phyloP scores from a whole-genome alignment of 2,888 invertebrate genomes.

The Lasioglossum zephyrum region DNA sequence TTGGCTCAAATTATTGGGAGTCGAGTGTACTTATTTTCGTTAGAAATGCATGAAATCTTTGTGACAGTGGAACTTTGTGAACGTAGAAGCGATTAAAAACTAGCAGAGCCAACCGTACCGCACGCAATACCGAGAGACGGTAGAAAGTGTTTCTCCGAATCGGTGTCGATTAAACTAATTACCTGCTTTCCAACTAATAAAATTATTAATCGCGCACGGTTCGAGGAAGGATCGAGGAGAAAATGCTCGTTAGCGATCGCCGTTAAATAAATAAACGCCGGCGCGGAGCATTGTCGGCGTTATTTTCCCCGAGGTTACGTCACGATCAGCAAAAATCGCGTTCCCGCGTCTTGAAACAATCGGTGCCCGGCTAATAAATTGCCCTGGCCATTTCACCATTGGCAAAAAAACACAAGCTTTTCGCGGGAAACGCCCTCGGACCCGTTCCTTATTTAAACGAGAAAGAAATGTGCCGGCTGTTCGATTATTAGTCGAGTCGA shows the following conservation, averaged over 20 bases:
- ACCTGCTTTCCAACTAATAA: conserved; percentile 37
- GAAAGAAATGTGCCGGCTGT: conserved; percentile 18
- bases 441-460: conserved; percentile 33
- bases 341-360: conserved; percentile 33
- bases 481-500: conserved; percentile 48
- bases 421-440: conserved; percentile 35
- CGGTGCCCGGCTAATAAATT: conserved; percentile 33
- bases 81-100: background rate
- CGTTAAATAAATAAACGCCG: conserved; percentile 28
- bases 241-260: conserved; percentile 34
- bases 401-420: background rate
- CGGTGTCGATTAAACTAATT: conserved; percentile 20
- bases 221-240: conserved; percentile 23
- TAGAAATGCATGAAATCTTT: no score
- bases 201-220: conserved; percentile 23
- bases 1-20: background rate
- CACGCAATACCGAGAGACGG: background rate
- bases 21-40: no score
- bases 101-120: background rate
- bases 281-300: conserved; percentile 23
- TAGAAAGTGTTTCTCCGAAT: conserved; percentile 41
- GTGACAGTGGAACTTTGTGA: background rate
- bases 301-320: conserved; percentile 27
- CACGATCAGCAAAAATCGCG: conserved; percentile 30
- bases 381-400: background rate